Conservation (phyloP, 1,140 invertebrate genomes). For the Bombus difficillimus region DNA sequence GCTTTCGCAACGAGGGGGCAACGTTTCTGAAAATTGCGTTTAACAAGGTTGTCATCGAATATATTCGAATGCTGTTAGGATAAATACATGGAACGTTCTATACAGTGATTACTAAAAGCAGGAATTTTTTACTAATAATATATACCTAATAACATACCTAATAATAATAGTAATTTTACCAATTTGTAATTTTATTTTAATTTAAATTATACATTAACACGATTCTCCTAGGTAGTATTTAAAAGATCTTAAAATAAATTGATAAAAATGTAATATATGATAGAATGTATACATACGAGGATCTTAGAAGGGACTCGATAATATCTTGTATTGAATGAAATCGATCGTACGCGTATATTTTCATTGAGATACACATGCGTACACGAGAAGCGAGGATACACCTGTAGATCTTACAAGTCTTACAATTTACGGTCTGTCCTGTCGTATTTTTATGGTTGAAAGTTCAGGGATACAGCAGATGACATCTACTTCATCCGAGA, state of each 20-base stretch:
- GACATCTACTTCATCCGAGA: background rate
- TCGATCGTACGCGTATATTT: background rate
- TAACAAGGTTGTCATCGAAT: no score
- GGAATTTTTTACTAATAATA: no score
- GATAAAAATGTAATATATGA: background rate
- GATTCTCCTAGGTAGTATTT: no score
- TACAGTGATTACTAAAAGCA: no score
- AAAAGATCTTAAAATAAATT: background rate
- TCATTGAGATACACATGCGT: background rate
- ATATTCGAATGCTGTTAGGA: no score
- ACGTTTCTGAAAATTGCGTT: background rate
- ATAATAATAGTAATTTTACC: no score
- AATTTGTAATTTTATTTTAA: no score
- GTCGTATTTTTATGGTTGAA: conserved; percentile 35
- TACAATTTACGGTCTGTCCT: conserved; percentile 1
- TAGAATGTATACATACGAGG: background rate
- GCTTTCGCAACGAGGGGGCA: conserved; percentile 17
- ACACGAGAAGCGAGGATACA: background rate
- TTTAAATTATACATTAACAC: no score
- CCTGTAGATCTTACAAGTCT: conserved; percentile 7
- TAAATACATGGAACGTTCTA: background rate
- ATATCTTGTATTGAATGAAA: background rate
- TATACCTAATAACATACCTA: no score
- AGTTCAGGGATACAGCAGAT: conserved; percentile 11
- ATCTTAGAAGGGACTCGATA: background rate